Evolutionary conservation across 2,888 invertebrate species (phyloP), one percentile per base, ranked within the genome.

Genomic region (Halictus ligatus): DNA sequence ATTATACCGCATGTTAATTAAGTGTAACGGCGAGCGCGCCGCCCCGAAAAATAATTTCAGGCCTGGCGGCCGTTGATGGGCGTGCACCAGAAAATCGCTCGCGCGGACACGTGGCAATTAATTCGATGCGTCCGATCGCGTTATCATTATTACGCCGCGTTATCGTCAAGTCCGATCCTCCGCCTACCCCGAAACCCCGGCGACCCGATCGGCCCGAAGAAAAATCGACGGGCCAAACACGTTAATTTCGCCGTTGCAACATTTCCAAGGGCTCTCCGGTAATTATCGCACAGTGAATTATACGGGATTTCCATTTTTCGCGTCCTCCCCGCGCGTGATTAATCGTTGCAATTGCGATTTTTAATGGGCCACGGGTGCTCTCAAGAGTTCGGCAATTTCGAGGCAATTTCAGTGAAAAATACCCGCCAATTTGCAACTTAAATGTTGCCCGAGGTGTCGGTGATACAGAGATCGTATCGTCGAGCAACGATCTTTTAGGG

Each of bases 1-100:
- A 73, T 87, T 84, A 75, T 75, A 60, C 64, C 83, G 85, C 80
- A 87, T 87, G 87, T 85, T 89, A 90, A 90, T 90, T 84, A 90
- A 88, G 81, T 74, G 79, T 89, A 89, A 87, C 88, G 87, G 54
- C 72, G 64, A 40, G 80, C 69, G 79, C 83, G 75, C 64, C 87
- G 85, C 85, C 80, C 76, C 82, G 86, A 87, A 88, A 89, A 83
- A 81, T 85, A 81, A 87, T 89, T 84, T 89, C 83, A 78, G 84
- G 88, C 67, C 50, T 73, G 79, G n/a, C 54, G 46, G 13, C 75
- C n/a, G 69, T 35, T 40, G 78, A 87, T 75, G 80, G 84, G 84
- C 86, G 83, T 81, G 82, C 72, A 81, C 50, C 84, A 79, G 81
- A 81, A 82, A 84, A 88, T 87, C 79, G 80, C 40, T 50, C 78